Percentiles rank a stretch among this genome's conserved stretches.
phyloP scores from a whole-genome alignment of 2,113 vertebrate species.

The Equus przewalskii region DNA sequence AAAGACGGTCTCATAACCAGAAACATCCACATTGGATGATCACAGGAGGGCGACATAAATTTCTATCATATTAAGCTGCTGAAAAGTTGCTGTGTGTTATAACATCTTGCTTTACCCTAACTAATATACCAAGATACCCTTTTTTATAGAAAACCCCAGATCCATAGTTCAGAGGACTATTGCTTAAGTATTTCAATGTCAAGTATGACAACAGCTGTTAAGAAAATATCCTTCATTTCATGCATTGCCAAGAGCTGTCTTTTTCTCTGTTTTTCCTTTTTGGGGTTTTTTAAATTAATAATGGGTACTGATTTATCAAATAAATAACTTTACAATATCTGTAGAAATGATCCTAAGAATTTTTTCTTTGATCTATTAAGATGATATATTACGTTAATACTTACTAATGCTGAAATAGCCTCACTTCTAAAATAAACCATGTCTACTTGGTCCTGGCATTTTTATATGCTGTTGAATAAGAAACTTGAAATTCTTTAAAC shows the following conservation, averaged over 20 bases:
- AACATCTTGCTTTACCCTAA: not conserved
- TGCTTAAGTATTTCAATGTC: constrained; percentile 36
- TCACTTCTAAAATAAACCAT: constrained; percentile 47
- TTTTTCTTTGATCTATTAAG: not conserved
- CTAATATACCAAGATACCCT: not conserved
- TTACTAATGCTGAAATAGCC: constrained; percentile 14
- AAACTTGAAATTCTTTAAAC: constrained; percentile 41
- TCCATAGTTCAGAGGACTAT: not conserved
- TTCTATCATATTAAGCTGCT: not conserved
- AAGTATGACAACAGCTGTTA: not conserved
- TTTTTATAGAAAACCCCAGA: constrained; percentile 30
- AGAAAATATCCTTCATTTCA: constrained; percentile 6
- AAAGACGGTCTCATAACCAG: not conserved
- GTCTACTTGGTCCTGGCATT: not conserved
- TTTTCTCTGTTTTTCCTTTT: not conserved
- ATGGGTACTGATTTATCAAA: constrained; percentile 41
- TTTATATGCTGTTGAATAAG: constrained; percentile 24
- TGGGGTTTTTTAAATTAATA: not conserved
- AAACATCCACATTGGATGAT: not conserved
- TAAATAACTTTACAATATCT: constrained; percentile 34
- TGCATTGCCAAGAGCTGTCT: constrained; percentile 41
- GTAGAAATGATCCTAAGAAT: not conserved
- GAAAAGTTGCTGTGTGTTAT: not conserved
- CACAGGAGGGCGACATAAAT: not conserved
- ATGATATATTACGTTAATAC: not conserved